Conservation (phyloP, 2,888 invertebrate species). For the Podabrus alpinus region DNA sequence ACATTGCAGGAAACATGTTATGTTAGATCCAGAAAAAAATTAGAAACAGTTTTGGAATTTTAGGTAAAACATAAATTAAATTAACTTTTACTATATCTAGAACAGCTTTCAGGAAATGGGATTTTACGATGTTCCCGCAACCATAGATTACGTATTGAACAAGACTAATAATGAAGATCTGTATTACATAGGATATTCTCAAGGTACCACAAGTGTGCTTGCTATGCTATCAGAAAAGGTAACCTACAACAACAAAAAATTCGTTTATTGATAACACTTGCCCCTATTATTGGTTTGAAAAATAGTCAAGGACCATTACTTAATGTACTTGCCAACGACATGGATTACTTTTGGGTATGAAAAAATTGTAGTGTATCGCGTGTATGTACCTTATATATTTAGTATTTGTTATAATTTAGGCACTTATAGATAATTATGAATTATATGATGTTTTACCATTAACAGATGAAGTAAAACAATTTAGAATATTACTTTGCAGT, state of each 20-base stretch:
- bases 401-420: background rate
- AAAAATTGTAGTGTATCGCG: no score
- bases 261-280: conserved; percentile 67
- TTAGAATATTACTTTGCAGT: background rate
- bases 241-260: conserved; percentile 70
- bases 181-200: conserved; percentile 81
- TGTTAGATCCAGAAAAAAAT: conserved; percentile 54
- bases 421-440: background rate
- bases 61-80: conserved; percentile 41
- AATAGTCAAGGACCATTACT: background rate
- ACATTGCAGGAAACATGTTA: conserved; percentile 63
- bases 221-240: conserved; percentile 67
- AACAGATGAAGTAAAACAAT: background rate
- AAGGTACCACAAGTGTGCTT: conserved; percentile 72
- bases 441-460: background rate
- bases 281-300: conserved; percentile 64
- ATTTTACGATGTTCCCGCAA: background rate
- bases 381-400: no score
- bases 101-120: background rate
- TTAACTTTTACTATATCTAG: background rate
- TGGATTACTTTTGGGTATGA: background rate
- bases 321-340: background rate
- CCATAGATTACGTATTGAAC: background rate
- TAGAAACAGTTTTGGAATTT: conserved; percentile 64
- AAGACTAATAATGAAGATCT: conserved; percentile 64